Evolutionary conservation across 2,797 vertebrate genomes (phyloP), one percentile per base, ranked within the genome.

Genomic region (Lacerta viridis): DNA sequence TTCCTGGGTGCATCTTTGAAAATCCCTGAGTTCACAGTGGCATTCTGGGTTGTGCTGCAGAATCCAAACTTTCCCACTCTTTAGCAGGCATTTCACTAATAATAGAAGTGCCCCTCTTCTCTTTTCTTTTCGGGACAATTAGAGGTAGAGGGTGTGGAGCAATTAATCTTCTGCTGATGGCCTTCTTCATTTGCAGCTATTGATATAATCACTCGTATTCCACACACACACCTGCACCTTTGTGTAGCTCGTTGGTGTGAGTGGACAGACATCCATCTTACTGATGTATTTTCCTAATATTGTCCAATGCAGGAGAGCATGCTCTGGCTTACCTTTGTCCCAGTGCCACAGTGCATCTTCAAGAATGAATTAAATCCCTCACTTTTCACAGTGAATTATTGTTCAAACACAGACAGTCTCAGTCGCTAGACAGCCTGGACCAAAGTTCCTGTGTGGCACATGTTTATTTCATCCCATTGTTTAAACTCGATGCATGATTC

Each of bases 251-350:
- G 0, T 84, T n/a, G 1, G 17, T 18, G 80, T 74, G 1, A 27
- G 88, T 88, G 59, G 7, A 11, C 61, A 80, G 83, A 5, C 0
- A 41, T 39, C 0, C 0, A 55, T 83, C 76, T 6, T 43, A 0
- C 71, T 93, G 46, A n/a, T 27, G n/a, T 6, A 83, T 71, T 79
- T 87, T 64, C 1, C 1, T 20, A n/a, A 83, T 83, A 69, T 61
- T 46, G n/a, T 81, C 9, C 59, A n/a, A 87, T 41, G 33, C 20
- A 11, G 46, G 71, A 80, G 77, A 78, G 25, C 75, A 41, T 69
- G 88, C 7, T n/a, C 2, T 87, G 69, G 9, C 5, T 64, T 85
- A 29, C 82, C 86, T 61, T 91, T 11, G 72, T 1, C 0, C 4
- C 4, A 33, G 39, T 27, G 50, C 2, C 86, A 64, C 7, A 80